phyloP scores from a whole-genome alignment of 2,797 vertebrate genomes.

The Monodelphis domestica region DNA sequence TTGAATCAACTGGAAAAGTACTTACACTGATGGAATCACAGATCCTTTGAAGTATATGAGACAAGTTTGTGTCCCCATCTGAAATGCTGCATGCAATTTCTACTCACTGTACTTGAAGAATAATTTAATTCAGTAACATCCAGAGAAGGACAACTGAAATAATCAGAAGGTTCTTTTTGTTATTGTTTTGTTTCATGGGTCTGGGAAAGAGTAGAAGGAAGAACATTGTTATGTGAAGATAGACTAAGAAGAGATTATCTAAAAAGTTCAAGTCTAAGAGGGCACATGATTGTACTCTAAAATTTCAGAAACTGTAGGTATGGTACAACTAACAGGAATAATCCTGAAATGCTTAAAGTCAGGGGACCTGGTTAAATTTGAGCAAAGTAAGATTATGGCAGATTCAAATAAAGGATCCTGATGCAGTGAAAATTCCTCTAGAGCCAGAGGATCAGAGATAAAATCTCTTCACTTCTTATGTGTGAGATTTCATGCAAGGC shows the following conservation, averaged over 20 bases:
- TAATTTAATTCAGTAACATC: background rate
- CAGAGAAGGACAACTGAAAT: background rate
- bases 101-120: background rate
- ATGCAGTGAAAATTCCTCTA: background rate
- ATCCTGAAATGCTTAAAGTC: background rate
- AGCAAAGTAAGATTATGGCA: background rate
- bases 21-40: background rate
- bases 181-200: background rate
- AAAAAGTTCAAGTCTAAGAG: background rate
- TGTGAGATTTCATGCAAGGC: slow-evolving; percentile 6
- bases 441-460: background rate
- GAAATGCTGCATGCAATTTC: background rate
- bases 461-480: slow-evolving; percentile 9
- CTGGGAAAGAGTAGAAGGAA: background rate
- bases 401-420: slow-evolving; percentile 6
- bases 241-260: background rate
- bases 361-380: background rate
- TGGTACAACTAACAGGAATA: background rate
- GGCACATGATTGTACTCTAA: background rate
- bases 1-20: background rate
- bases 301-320: background rate
- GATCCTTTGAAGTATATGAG: background rate
- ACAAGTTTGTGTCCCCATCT: background rate
- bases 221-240: background rate
- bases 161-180: background rate